A percentile compares a stretch with the other conserved stretches of the same genome.
phyloP scores from a whole-genome alignment of 2,113 vertebrate species.

The Pygoscelis adeliae region DNA sequence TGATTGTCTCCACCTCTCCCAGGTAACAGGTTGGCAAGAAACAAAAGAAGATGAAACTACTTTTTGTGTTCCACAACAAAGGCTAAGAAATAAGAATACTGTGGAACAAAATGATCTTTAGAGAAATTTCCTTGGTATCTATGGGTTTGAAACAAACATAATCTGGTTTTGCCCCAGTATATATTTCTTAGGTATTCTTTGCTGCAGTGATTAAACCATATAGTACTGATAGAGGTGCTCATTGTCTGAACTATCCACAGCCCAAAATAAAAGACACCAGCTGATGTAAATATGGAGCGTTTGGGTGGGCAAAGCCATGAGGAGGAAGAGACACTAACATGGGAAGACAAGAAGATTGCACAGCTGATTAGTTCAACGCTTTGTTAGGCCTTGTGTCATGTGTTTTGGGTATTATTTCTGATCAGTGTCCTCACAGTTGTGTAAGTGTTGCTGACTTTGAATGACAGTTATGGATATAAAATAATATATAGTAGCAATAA shows the following conservation, averaged over 20 bases:
- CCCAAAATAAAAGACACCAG: neutral
- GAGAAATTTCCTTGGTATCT: neutral
- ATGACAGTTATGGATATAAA: constrained; percentile 21
- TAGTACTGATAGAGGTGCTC: neutral
- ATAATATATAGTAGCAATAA: constrained; percentile 46
- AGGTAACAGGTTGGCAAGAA: neutral
- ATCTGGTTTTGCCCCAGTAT: neutral
- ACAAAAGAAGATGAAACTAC: neutral
- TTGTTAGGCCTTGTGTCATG: neutral
- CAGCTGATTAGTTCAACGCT: neutral
- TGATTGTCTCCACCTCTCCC: neutral
- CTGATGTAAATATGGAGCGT: neutral
- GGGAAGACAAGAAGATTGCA: neutral
- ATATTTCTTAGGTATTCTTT: neutral
- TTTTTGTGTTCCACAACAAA: neutral
- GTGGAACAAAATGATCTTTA: neutral
- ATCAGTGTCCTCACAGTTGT: neutral
- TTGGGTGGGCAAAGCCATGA: neutral
- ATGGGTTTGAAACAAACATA: neutral
- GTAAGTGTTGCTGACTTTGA: neutral
- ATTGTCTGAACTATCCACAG: neutral
- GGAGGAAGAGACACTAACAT: neutral
- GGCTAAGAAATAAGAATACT: neutral
- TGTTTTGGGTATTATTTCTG: neutral
- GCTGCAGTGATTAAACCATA: neutral